These are phyloP conservation scores for Cosmorhoe ocellata DNA, from an alignment of 2,888 invertebrate species.

Conservation along the genomic window DNA sequence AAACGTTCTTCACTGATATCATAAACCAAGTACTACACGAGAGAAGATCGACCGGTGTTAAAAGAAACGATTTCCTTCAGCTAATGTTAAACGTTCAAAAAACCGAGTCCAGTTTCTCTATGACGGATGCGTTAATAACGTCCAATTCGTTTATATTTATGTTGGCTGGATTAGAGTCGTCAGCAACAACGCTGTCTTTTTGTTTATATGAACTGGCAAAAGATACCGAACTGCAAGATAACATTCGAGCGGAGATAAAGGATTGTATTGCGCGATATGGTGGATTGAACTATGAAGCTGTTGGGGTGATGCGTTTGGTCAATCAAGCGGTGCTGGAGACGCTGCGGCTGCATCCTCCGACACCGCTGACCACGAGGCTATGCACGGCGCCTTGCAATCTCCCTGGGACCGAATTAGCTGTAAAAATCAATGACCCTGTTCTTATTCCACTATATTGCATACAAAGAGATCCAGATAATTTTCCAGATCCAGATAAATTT, in stretches of 20 bases:
- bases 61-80: conserved; percentile 71
- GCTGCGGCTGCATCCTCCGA: conserved; percentile 69
- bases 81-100: conserved; percentile 75
- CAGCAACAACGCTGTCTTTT: conserved; percentile 72
- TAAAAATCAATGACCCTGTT: conserved; percentile 63
- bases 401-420: conserved; percentile 51
- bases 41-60: conserved; percentile 56
- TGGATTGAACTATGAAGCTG: conserved; percentile 68
- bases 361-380: conserved; percentile 69
- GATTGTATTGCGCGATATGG: conserved; percentile 55
- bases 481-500: conserved; percentile 69
- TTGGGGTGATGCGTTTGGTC: conserved; percentile 62
- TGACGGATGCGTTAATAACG: conserved; percentile 75
- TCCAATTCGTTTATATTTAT: conserved; percentile 79
- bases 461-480: conserved; percentile 65
- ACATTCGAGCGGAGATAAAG: conserved; percentile 58
- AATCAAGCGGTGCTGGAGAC: conserved; percentile 63
- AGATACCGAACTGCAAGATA: conserved; percentile 63
- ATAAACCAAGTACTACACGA: conserved; percentile 69
- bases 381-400: conserved; percentile 67
- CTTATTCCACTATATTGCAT: conserved; percentile 70
- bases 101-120: conserved; percentile 56
- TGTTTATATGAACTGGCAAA: conserved; percentile 73
- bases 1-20: conserved; percentile 65
- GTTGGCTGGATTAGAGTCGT: conserved; percentile 75